Percentiles rank a stretch among this genome's conserved stretches.
phyloP scores from a whole-genome alignment of 2,888 invertebrate species.

The Chloroclysta siterata region DNA sequence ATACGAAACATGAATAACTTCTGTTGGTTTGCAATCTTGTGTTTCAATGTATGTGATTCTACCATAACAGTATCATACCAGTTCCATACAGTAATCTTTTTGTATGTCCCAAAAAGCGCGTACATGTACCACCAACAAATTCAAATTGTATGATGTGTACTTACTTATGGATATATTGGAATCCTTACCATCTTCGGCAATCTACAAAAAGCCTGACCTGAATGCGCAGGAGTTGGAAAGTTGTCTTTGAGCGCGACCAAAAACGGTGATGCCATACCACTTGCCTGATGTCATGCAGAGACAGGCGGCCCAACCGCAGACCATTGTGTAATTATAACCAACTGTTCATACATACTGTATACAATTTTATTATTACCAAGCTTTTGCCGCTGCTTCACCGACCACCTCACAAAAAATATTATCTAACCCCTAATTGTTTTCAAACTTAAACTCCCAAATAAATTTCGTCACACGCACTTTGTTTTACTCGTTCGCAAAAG shows the following conservation, averaged over 20 bases:
- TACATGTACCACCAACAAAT: background rate
- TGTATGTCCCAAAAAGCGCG: background rate
- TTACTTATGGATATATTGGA: slow-evolving; percentile 32
- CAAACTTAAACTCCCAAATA: background rate
- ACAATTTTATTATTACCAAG: slow-evolving; percentile 3
- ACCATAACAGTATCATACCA: slow-evolving; percentile 2
- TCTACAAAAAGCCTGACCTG: slow-evolving; percentile 58
- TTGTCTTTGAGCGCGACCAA: slow-evolving; percentile 59
- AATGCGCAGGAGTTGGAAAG: slow-evolving; percentile 67
- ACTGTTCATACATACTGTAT: slow-evolving; percentile 25
- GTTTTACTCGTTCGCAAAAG: background rate
- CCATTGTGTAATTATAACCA: slow-evolving; percentile 43
- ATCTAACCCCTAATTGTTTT: background rate
- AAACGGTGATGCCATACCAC: slow-evolving; percentile 52
- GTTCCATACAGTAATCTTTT: slow-evolving; percentile 1
- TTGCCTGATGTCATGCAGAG: slow-evolving; percentile 31
- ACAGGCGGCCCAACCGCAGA: slow-evolving; percentile 36
- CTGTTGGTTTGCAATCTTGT: background rate
- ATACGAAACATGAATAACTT: slow-evolving; percentile 2
- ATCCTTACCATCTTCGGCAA: slow-evolving; percentile 47
- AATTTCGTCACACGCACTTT: background rate
- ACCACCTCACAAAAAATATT: background rate
- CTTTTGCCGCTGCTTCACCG: slow-evolving; percentile 3
- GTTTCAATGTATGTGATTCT: background rate
- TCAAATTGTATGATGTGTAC: slow-evolving; percentile 1